Percentiles rank a stretch among this genome's conserved stretches.
Evolutionary conservation across 2,797 vertebrate species (phyloP).

Genomic region (Oreochromis mossambicus): DNA sequence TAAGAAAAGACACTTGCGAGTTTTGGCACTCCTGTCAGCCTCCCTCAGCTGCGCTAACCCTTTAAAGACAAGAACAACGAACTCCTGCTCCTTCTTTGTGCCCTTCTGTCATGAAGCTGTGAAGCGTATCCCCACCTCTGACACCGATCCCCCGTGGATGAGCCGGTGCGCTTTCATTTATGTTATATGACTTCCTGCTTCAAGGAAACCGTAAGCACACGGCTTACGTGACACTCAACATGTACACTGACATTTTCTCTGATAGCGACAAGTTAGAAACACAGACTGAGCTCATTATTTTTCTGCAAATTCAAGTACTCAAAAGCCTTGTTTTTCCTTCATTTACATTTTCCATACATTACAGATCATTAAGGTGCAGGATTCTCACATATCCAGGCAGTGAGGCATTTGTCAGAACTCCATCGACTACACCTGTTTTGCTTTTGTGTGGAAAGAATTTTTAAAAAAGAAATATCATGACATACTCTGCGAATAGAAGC

Average conservation of each 20-base stretch:
- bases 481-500: not conserved
- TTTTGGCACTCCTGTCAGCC: constrained; percentile 21
- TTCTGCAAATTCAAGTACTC: not conserved
- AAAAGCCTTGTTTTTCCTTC: not conserved
- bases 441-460: not conserved
- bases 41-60: constrained; percentile 12
- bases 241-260: not conserved
- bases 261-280: not conserved
- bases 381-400: not conserved
- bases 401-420: not conserved
- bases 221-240: not conserved
- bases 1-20: not conserved
- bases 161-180: not conserved
- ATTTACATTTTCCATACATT: not conserved
- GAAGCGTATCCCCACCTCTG: constrained; percentile 1
- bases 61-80: constrained; percentile 32
- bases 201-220: not conserved
- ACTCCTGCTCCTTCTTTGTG: constrained; percentile 3
- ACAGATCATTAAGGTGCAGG: not conserved
- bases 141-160: not conserved
- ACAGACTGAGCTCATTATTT: not conserved
- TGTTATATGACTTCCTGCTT: not conserved
- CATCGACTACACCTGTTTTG: not conserved
- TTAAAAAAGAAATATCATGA: fast-evolving
- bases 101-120: not conserved